Percentiles rank a stretch among this genome's conserved stretches.
Conservation (phyloP, 2,113 vertebrate species). For the Coptodon rendalli region DNA sequence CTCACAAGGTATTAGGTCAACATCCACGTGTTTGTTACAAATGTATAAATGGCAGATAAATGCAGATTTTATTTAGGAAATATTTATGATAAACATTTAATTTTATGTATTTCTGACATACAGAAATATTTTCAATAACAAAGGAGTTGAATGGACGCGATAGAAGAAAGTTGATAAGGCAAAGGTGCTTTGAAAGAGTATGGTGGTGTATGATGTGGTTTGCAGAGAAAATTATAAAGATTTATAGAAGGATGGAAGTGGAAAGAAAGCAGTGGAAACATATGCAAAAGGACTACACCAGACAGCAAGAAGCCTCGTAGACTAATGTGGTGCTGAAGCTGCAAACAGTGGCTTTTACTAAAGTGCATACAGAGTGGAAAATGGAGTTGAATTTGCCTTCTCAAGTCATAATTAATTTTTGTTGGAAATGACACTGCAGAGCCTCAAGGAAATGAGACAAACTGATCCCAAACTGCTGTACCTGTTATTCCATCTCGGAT, state of each 20-base stretch:
- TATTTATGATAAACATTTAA: neutral
- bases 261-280: constrained; percentile 53
- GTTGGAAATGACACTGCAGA: neutral
- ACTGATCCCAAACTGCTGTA: neutral
- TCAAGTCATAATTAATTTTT: constrained; percentile 31
- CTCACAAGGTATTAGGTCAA: constrained; percentile 57
- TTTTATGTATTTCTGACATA: rapidly evolving
- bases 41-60: constrained; percentile 4
- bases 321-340: constrained; percentile 40
- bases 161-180: rapidly evolving
- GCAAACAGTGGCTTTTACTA: constrained; percentile 30
- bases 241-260: constrained; percentile 35
- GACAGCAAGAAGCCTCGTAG: constrained; percentile 29
- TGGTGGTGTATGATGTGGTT: neutral
- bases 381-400: constrained; percentile 16
- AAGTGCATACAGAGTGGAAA: constrained; percentile 43
- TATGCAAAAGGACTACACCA: constrained; percentile 28
- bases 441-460: neutral
- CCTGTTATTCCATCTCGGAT: neutral
- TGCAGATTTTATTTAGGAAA: neutral
- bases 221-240: constrained; percentile 27
- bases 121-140: neutral
- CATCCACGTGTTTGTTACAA: constrained; percentile 13
- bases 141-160: neutral
- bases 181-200: neutral